Conservation (phyloP, 2,113 vertebrate species). For the Brachirus orientalis region DNA sequence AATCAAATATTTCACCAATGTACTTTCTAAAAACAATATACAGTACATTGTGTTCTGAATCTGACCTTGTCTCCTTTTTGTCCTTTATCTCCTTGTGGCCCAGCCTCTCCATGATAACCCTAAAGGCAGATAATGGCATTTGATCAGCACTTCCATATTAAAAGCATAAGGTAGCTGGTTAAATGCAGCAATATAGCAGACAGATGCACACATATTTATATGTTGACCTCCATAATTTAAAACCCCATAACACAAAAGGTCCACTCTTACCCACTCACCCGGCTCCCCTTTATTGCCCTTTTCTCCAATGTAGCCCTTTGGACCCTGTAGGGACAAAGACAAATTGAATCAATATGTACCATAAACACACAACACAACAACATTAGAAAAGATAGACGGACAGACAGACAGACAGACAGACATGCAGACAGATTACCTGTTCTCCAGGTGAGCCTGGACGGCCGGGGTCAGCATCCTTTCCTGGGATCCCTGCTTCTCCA, state of each 20-base stretch:
- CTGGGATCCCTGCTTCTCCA: conserved; percentile 73
- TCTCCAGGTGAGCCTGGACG: conserved; percentile 68
- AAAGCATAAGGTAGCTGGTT: background rate
- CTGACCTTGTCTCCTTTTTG: conserved; percentile 76
- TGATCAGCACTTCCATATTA: background rate
- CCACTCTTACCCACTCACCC: conserved; percentile 84
- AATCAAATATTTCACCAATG: rapidly evolving
- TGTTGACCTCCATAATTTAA: background rate
- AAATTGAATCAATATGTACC: conserved; percentile 1
- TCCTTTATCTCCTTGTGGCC: conserved; percentile 75
- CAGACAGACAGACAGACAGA: background rate
- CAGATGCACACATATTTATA: background rate
- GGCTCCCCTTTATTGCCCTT: conserved; percentile 79
- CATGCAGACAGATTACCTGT: conserved; percentile 54
- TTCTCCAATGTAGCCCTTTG: conserved; percentile 78
- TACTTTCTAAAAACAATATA: background rate
- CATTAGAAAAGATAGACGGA: background rate
- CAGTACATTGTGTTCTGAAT: background rate
- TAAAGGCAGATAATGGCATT: conserved; percentile 25
- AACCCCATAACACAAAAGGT: conserved; percentile 47
- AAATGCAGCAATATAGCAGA: background rate
- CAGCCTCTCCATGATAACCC: conserved; percentile 80
- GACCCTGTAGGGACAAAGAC: conserved; percentile 66
- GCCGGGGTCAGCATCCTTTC: conserved; percentile 44
- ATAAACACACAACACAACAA: background rate